A percentile compares a stretch with the other conserved stretches of the same genome.
Conservation (phyloP, 2,797 vertebrate species). For the Australoheros facetus region DNA sequence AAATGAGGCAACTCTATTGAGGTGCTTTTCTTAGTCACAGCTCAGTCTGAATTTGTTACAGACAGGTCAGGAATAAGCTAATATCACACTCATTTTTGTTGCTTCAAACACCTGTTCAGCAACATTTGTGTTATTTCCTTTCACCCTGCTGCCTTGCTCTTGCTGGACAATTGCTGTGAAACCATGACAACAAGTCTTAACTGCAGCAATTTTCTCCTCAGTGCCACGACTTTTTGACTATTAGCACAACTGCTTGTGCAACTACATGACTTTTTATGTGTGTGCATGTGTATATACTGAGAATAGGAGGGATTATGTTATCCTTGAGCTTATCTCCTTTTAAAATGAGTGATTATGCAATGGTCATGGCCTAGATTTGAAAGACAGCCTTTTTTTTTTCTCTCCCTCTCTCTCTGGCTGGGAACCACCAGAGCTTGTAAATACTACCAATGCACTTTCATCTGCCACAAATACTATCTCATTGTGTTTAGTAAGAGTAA, state of each 20-base stretch:
- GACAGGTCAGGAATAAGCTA: not conserved
- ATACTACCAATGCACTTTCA: slow-evolving; percentile 61
- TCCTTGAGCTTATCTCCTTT: slow-evolving; percentile 74
- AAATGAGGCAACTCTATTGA: not conserved
- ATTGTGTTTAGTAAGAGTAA: slow-evolving; percentile 56
- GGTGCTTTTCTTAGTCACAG: slow-evolving; percentile 14
- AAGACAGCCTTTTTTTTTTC: slow-evolving; percentile 60
- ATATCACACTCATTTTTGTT: not conserved
- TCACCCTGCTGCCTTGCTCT: not conserved
- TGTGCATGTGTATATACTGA: slow-evolving; percentile 22
- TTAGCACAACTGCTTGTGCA: slow-evolving; percentile 1
- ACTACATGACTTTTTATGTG: not conserved
- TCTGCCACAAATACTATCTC: slow-evolving; percentile 46
- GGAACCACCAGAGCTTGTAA: slow-evolving; percentile 58
- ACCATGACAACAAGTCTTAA: slow-evolving; percentile 51
- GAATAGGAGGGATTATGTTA: slow-evolving; percentile 65
- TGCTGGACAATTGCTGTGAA: slow-evolving; percentile 14
- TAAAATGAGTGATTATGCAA: slow-evolving; percentile 74
- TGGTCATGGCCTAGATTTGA: slow-evolving; percentile 75
- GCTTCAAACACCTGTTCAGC: slow-evolving; percentile 21
- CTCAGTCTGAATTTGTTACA: not conserved
- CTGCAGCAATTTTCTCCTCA: not conserved
- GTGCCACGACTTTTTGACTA: slow-evolving; percentile 27
- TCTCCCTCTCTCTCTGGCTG: slow-evolving; percentile 28
- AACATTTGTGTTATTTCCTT: not conserved